Evolutionary conservation across 2,113 vertebrate species (phyloP).

Genomic region (Otis tarda): DNA sequence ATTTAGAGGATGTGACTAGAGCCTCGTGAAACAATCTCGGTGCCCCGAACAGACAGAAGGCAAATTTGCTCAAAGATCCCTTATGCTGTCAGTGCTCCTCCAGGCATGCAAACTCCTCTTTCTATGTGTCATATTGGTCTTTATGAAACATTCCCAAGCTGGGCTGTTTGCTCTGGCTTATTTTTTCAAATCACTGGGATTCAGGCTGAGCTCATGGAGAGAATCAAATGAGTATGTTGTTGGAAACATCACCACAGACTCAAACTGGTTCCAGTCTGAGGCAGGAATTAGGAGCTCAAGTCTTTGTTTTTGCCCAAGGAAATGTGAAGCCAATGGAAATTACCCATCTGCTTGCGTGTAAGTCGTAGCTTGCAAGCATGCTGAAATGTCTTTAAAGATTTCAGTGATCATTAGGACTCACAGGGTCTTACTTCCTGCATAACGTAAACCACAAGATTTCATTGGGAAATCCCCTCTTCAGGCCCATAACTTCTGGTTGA

Average conservation of each 20-base stretch:
- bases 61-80: neutral
- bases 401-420: neutral
- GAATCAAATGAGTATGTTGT: constrained; percentile 4
- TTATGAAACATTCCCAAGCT: neutral
- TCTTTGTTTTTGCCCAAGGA: neutral
- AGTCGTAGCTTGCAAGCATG: neutral
- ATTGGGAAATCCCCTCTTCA: neutral
- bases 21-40: neutral
- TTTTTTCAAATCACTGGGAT: constrained; percentile 25
- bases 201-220: constrained; percentile 16
- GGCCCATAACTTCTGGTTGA: neutral
- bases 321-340: constrained; percentile 2
- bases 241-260: neutral
- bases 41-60: neutral
- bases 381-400: neutral
- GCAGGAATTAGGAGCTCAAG: neutral
- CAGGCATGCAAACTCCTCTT: neutral
- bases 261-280: neutral
- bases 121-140: neutral
- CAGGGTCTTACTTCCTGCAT: neutral
- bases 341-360: neutral
- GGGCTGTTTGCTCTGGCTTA: neutral
- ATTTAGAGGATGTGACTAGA: neutral
- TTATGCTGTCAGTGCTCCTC: neutral
- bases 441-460: neutral